Conservation (phyloP, 2,113 vertebrate species). For the Mixornis gularis region DNA sequence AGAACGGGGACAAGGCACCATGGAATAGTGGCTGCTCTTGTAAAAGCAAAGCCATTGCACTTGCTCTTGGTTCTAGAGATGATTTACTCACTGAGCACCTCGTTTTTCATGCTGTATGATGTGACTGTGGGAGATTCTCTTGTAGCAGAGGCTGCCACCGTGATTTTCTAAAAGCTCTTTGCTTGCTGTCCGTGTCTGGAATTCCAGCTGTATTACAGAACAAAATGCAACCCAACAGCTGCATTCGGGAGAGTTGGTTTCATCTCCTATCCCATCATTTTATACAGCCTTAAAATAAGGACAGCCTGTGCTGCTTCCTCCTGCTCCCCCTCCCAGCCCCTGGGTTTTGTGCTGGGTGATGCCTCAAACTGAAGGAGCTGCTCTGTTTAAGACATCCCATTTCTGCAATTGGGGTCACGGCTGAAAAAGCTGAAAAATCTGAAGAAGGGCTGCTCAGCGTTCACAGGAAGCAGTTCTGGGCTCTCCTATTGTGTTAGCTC, state of each 20-base stretch:
- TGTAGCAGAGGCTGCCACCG: accelerated
- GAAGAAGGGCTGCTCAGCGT: background rate
- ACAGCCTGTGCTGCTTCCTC: background rate
- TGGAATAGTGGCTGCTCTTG: background rate
- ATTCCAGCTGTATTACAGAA: background rate
- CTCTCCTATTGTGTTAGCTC: background rate
- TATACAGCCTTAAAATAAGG: background rate
- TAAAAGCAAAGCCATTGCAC: background rate
- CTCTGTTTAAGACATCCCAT: background rate
- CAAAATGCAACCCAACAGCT: background rate
- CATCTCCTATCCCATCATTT: background rate
- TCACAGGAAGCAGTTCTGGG: background rate
- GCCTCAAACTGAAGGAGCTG: background rate
- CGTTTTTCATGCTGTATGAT: accelerated
- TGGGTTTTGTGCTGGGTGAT: background rate
- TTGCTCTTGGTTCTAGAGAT: background rate
- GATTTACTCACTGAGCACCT: background rate
- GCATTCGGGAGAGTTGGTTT: background rate
- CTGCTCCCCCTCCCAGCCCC: background rate
- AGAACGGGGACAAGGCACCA: accelerated
- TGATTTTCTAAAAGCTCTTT: background rate
- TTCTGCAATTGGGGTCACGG: background rate
- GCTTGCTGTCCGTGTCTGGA: background rate
- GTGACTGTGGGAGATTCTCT: background rate
- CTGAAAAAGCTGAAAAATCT: background rate